phyloP scores from a whole-genome alignment of 1,140 invertebrate genomes.

The Pemphigus obesinymphae region DNA sequence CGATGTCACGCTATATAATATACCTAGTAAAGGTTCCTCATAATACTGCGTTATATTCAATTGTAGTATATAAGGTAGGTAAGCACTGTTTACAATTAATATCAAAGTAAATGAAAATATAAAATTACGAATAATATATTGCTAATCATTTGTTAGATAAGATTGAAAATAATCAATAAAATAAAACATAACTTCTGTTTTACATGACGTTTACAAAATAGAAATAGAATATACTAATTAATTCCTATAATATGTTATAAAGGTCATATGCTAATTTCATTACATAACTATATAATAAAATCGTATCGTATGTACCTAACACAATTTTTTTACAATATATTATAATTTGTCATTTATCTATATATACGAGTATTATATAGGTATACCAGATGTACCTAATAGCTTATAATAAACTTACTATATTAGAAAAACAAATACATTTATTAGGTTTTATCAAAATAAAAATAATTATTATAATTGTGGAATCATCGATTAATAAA shows the following conservation, averaged over 20 bases:
- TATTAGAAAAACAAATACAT: no score
- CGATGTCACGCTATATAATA: no score
- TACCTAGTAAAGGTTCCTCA: no score
- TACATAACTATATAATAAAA: neutral
- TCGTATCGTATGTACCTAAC: neutral
- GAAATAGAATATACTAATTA: neutral
- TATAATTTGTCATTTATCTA: no score
- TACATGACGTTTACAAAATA: neutral
- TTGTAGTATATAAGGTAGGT: neutral
- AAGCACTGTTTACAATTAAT: neutral
- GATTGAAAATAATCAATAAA: slow-evolving; percentile 19
- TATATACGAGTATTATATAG: no score
- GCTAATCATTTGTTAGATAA: neutral
- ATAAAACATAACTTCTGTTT: neutral
- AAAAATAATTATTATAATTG: no score
- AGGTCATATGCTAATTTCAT: neutral
- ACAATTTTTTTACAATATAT: no score
- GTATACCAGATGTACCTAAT: no score
- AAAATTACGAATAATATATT: neutral
- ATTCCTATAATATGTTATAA: neutral
- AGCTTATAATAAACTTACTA: no score
- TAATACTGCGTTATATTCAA: no score
- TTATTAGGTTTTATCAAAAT: no score
- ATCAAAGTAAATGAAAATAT: neutral
- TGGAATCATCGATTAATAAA: no score